Evolutionary conservation across 2,888 invertebrate genomes (phyloP), one percentile per base, ranked within the genome.

Genomic region (Aromia moschata): DNA sequence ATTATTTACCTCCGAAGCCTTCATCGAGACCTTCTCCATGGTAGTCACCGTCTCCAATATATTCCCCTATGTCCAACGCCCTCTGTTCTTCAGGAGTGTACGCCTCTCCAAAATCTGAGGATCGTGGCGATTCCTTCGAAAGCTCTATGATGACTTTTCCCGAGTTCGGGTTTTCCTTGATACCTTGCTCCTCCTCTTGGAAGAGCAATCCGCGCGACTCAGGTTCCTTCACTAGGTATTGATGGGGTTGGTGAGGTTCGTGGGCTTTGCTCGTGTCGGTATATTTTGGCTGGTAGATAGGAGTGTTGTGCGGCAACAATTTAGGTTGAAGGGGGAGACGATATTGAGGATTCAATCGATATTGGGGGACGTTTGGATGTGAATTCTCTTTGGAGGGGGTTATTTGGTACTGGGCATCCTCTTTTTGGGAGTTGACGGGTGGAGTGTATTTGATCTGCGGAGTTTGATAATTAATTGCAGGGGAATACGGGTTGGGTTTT

Each of bases 1-100:
- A 25, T 5, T 33, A 33, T 37, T 64, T 57, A 73, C 73, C 70
- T 62, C 65, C 64, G 37, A 69, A 65, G 60, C 72, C 74, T 67
- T 76, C 76, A 43, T 71, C 71, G 4, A 76, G 68, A 44, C 76
- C 76, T 71, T 76, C 76, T 33, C 75, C 75, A 60, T 70, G 74
- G 67, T 76, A 76, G 56, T 76, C 76, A 18, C 76, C 76, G 56
- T 76, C 76, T 10, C 76, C 76, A 56, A 75, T 74, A 60, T 76
- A 76, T 60, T 76, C 74, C 14, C 76, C 76, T 43, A 74, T 67
- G 65, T 76, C 70, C 60, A 76, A 71, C 60, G 75, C 75, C 56
- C 71, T 72, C 58, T 75, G 75, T 4, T 74, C 60, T 16, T 73
- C 66, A 14, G 73, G 54, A 16, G 66, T 49, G 56, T 74, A 74